Conservation (phyloP, 2,888 invertebrate species). For the Microctonus brassicae region DNA sequence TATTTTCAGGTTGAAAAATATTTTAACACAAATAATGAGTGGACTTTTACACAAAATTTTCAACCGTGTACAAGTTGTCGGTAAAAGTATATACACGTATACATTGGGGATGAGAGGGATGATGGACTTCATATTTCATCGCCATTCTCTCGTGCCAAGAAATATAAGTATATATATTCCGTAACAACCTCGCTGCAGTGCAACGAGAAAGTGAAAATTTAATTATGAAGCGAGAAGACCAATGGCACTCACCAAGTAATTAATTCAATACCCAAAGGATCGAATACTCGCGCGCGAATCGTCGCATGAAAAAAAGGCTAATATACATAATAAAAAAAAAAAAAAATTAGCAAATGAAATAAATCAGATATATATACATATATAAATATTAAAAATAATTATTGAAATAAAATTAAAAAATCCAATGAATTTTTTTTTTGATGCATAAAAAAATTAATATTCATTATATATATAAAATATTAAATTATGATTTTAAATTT, state of each 20-base stretch:
- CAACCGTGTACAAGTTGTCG: no score
- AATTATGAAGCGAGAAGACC: slow-evolving; percentile 31
- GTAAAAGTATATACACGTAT: not conserved
- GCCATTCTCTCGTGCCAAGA: not conserved
- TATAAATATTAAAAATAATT: no score
- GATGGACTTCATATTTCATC: slow-evolving; percentile 29
- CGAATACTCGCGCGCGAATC: not conserved
- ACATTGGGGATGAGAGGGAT: not conserved
- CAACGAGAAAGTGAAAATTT: slow-evolving; percentile 32
- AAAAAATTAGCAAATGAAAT: not conserved
- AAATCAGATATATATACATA: no score
- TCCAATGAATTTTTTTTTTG: not conserved
- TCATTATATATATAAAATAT: not conserved
- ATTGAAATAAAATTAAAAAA: no score
- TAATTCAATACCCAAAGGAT: slow-evolving; percentile 22
- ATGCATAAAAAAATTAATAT: not conserved
- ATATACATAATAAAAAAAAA: not conserved
- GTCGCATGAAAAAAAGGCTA: no score
- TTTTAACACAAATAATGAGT: no score
- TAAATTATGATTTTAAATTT: not conserved
- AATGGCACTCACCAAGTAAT: slow-evolving; percentile 20
- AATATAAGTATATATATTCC: slow-evolving; percentile 24
- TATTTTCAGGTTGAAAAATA: no score
- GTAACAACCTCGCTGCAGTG: not conserved
- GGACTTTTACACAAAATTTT: no score